phyloP scores from a whole-genome alignment of 2,888 invertebrate genomes.

The Tipula confusa region DNA sequence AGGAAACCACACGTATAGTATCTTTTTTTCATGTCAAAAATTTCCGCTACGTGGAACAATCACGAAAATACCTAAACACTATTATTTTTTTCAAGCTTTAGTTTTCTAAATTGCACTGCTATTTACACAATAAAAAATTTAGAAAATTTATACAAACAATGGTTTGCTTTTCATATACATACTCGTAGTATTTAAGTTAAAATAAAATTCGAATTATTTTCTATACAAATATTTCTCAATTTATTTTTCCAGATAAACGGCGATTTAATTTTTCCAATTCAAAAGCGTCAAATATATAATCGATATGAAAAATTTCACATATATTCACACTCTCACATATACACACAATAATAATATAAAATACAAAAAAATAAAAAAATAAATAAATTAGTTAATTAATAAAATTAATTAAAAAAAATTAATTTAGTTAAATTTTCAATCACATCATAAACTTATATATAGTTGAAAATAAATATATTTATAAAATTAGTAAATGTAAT shows the following conservation, averaged over 20 bases:
- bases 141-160: background rate
- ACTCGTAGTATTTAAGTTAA: background rate
- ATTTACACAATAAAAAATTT: background rate
- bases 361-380: background rate
- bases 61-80: background rate
- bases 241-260: conserved; percentile 12
- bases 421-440: background rate
- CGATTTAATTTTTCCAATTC: conserved; percentile 16
- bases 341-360: background rate
- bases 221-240: conserved; percentile 25
- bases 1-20: too few relatives aligned
- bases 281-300: background rate
- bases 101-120: background rate
- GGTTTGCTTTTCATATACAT: background rate
- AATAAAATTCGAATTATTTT: background rate
- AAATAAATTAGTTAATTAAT: background rate
- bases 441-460: background rate
- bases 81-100: background rate
- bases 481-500: conserved; percentile 20
- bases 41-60: too few relatives aligned
- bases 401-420: background rate
- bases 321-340: background rate
- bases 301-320: background rate
- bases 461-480: background rate
- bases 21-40: too few relatives aligned